These are phyloP conservation scores for Ctenopoma multispine DNA, from an alignment of 2,797 vertebrate genomes.

Conservation along the genomic window DNA sequence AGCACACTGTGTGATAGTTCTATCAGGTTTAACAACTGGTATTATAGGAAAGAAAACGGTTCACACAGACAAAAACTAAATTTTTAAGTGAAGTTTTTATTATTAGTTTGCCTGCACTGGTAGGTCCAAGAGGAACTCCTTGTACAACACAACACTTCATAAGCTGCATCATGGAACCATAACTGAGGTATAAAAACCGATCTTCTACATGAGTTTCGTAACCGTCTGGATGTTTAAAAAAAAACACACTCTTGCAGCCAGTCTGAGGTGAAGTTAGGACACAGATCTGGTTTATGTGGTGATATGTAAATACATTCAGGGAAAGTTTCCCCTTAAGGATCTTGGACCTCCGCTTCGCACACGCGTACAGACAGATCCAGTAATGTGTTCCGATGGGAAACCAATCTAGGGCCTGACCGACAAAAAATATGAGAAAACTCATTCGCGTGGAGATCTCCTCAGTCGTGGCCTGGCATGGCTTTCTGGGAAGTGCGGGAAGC, in stretches of 20 bases:
- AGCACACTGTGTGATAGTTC: neutral
- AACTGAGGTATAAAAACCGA: constrained; percentile 58
- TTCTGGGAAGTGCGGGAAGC: constrained; percentile 80
- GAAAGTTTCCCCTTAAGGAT: constrained; percentile 73
- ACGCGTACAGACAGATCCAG: constrained; percentile 38
- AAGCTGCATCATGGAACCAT: constrained; percentile 54
- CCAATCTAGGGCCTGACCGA: constrained; percentile 41
- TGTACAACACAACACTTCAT: constrained; percentile 28
- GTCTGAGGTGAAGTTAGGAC: constrained; percentile 60
- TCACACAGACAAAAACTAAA: constrained; percentile 6
- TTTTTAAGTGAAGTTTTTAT: constrained; percentile 10
- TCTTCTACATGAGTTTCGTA: constrained; percentile 58
- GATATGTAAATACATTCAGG: constrained; percentile 70
- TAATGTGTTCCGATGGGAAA: constrained; percentile 73
- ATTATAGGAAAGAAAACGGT: constrained; percentile 10
- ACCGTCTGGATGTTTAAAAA: constrained; percentile 58
- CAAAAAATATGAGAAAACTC: constrained; percentile 73
- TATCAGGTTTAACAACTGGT: neutral
- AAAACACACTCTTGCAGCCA: constrained; percentile 52
- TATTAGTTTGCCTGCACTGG: constrained; percentile 15
- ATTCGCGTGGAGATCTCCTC: constrained; percentile 73
- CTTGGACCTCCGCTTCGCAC: constrained; percentile 38
- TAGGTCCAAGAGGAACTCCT: constrained; percentile 18
- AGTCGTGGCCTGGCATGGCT: constrained; percentile 65
- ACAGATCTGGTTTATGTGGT: constrained; percentile 61